Percentiles rank a stretch among this genome's conserved stretches.
Evolutionary conservation across 64 coral and sea anemone genomes (phyloP).

Genomic region (Astreopora myriophthalma): DNA sequence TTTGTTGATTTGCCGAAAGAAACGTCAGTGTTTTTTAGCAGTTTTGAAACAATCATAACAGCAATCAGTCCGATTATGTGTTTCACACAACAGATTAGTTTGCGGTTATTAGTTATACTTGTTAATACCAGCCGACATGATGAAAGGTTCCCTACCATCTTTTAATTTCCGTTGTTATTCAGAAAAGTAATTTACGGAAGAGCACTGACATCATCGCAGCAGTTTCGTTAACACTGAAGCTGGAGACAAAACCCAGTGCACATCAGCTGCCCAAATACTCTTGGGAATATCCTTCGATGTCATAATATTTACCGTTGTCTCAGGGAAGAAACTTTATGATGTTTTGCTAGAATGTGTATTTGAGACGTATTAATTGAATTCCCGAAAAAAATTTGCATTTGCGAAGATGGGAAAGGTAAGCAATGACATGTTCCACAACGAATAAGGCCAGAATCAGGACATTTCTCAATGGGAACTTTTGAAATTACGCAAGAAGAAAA

Average conservation of each 20-base stretch:
- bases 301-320: conserved; percentile 31
- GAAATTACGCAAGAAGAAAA: too few species aligned
- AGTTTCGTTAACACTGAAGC: neutral
- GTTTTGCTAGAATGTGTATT: neutral
- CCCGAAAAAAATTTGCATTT: neutral
- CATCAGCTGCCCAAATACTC: conserved; percentile 28
- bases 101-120: neutral
- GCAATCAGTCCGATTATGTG: neutral
- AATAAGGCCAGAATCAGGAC: too few species aligned
- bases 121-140: neutral
- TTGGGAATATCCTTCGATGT: neutral
- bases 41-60: neutral
- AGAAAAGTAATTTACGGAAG: neutral
- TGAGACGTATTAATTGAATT: neutral
- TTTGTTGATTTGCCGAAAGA: neutral
- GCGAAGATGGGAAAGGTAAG: neutral
- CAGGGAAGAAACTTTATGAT: neutral
- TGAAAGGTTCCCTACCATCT: neutral
- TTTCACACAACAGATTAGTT: neutral
- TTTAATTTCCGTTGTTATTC: conserved; percentile 23
- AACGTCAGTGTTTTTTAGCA: too few species aligned
- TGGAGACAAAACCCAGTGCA: neutral
- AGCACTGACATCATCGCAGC: neutral
- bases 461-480: too few species aligned
- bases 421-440: neutral